Evolutionary conservation across 2,888 invertebrate genomes (phyloP), one percentile per base, ranked within the genome.

Genomic region (Tetranychus piercei): DNA sequence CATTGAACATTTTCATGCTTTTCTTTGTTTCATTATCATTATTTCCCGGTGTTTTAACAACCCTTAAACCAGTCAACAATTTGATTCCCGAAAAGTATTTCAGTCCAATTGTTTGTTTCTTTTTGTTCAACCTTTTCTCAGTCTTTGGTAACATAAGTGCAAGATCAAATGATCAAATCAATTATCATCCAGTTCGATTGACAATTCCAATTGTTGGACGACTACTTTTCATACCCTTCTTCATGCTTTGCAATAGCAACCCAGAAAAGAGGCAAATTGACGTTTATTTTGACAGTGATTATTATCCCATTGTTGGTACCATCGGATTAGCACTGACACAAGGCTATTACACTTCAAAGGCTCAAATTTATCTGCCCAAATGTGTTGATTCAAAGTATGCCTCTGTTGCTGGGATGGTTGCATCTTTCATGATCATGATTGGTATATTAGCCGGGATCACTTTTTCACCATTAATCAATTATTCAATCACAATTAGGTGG

Each of bases 401-500:
- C 11, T 84, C 89, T 0, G 89, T 88, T 0, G 96, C 96, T 0
- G 96, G 96, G 75, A 97, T 96, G 96, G 90, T 93, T 82, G 95
- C 91, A 67, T 93, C 90, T 0, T 94, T 96, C 23, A 89, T 89
- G 80, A 86, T 97, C 1, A 89, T 95, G 55, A 88, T 92, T 0
- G 95, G 96, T 71, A 89, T 95, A 73, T 88, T 92, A 76, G 80
- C 84, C 3, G 95, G 95, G 11, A 22, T 72, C 6, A 72, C 15
- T 72, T 34, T 72, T 15, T 34, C 72, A 34, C 72, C 66, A 7
- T 34, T 34, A 3, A 34, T 34, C 34, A 34, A 34, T 34, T 34
- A 34, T 34, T 34, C 5, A 34, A 34, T 34, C 34, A 34, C 34
- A 34, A 34, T 34, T 34, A 34, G 34, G 34, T 34, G 34, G 34